Conservation (phyloP, 2,113 vertebrate genomes). For the Tenebrosternarchus preto region DNA sequence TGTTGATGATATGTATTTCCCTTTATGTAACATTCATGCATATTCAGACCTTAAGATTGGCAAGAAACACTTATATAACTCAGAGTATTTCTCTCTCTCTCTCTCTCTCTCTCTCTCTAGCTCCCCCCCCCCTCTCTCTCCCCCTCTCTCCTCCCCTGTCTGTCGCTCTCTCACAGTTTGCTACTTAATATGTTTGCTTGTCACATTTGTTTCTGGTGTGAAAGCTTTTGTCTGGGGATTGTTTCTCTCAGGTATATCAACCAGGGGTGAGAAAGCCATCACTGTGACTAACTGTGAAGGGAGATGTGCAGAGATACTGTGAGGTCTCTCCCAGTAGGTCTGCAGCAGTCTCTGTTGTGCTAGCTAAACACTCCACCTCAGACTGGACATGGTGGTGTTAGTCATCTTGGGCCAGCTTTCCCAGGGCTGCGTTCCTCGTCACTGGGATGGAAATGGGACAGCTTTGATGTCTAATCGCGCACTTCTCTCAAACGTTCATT, state of each 20-base stretch:
- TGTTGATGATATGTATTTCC: conserved; percentile 19
- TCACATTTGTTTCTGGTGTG: neutral
- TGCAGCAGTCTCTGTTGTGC: neutral
- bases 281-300: neutral
- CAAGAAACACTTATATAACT: conserved; percentile 31
- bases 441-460: neutral
- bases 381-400: neutral
- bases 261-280: neutral
- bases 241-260: neutral
- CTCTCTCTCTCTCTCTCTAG: no score
- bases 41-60: conserved; percentile 33
- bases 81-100: conserved; percentile 3
- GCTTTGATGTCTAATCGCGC: neutral
- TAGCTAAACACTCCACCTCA: neutral
- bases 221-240: neutral
- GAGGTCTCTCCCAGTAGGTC: neutral
- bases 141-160: neutral
- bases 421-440: neutral
- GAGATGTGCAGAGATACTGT: neutral
- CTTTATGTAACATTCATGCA: conserved; percentile 28
- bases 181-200: neutral
- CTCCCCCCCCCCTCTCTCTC: neutral
- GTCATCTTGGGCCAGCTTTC: neutral
- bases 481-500: neutral
- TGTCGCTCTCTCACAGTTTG: neutral